These are phyloP conservation scores for Epizoanthus illoricatus DNA, from an alignment of 92 coral and sea anemone species.

Conservation along the genomic window DNA sequence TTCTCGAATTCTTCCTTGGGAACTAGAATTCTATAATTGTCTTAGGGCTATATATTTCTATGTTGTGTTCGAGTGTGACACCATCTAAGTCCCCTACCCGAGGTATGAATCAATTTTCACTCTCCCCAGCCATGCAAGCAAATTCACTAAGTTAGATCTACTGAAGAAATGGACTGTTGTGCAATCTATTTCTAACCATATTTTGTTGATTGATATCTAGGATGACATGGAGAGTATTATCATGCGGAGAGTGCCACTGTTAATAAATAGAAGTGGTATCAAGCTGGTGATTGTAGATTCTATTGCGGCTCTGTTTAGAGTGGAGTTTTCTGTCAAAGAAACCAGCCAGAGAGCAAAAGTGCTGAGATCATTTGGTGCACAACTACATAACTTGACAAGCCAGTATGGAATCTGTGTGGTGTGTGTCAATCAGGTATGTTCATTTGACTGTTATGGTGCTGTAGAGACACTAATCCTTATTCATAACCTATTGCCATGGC, in stretches of 20 bases:
- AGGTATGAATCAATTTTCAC: too few relatives aligned
- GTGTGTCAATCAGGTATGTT: slow-evolving; percentile 91
- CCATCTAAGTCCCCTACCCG: too few relatives aligned
- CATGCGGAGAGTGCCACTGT: slow-evolving; percentile 67
- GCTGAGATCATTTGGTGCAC: slow-evolving; percentile 89
- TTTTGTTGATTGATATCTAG: slow-evolving; percentile 27
- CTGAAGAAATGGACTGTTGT: too few relatives aligned
- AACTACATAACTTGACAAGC: slow-evolving; percentile 69
- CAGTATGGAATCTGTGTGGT: slow-evolving; percentile 70
- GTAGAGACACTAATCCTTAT: not conserved
- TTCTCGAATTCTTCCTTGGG: too few relatives aligned
- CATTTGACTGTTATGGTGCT: not conserved
- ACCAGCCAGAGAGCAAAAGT: slow-evolving; percentile 77
- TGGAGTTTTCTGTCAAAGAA: slow-evolving; percentile 77
- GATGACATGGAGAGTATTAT: slow-evolving; percentile 75
- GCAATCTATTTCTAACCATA: too few relatives aligned
- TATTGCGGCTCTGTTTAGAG: slow-evolving; percentile 90
- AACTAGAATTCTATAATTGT: too few relatives aligned
- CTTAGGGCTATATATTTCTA: too few relatives aligned
- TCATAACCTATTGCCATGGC: too few relatives aligned
- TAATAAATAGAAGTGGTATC: slow-evolving; percentile 66
- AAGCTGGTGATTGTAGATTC: slow-evolving; percentile 86
- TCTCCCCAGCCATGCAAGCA: too few relatives aligned
- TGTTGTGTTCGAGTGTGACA: too few relatives aligned
- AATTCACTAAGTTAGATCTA: too few relatives aligned